phyloP scores from a whole-genome alignment of 2,888 invertebrate genomes.

The Drosophila subsilvestris region DNA sequence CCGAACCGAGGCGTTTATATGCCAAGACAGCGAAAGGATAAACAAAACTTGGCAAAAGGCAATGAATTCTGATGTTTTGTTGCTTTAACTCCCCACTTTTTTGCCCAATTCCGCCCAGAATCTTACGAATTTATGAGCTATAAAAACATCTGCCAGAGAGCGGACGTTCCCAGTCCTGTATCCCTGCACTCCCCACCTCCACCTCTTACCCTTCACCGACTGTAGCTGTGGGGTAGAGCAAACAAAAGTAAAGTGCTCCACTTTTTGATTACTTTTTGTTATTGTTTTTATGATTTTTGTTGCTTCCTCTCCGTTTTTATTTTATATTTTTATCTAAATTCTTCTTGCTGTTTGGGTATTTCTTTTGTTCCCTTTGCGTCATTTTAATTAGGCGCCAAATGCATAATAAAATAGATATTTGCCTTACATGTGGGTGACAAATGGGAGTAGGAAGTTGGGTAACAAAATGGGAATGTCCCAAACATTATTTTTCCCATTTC shows the following conservation, averaged over 20 bases:
- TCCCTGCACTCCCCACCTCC: no score
- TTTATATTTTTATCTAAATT: constrained; percentile 68
- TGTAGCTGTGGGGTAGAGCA: constrained; percentile 20
- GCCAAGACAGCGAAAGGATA: constrained; percentile 64
- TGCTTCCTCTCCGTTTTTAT: constrained; percentile 24
- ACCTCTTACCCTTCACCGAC: not conserved
- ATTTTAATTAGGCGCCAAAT: constrained; percentile 50
- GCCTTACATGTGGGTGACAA: not conserved
- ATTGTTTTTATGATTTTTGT: constrained; percentile 68
- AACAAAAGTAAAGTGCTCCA: constrained; percentile 54
- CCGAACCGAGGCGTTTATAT: constrained; percentile 48
- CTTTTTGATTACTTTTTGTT: constrained; percentile 74
- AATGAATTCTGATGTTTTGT: constrained; percentile 71
- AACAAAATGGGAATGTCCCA: no score
- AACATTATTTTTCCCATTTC: no score
- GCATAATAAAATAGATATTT: constrained; percentile 42
- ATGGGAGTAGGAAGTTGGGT: not conserved
- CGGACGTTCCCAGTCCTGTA: constrained; percentile 25
- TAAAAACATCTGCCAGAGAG: constrained; percentile 66
- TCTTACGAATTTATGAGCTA: constrained; percentile 78
- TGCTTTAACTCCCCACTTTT: constrained; percentile 14
- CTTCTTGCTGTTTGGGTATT: constrained; percentile 60
- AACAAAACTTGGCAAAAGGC: constrained; percentile 60
- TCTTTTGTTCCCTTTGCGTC: constrained; percentile 3
- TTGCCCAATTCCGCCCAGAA: constrained; percentile 62